phyloP scores from a whole-genome alignment of 2,113 vertebrate species.

The Emydura subglobosa region DNA sequence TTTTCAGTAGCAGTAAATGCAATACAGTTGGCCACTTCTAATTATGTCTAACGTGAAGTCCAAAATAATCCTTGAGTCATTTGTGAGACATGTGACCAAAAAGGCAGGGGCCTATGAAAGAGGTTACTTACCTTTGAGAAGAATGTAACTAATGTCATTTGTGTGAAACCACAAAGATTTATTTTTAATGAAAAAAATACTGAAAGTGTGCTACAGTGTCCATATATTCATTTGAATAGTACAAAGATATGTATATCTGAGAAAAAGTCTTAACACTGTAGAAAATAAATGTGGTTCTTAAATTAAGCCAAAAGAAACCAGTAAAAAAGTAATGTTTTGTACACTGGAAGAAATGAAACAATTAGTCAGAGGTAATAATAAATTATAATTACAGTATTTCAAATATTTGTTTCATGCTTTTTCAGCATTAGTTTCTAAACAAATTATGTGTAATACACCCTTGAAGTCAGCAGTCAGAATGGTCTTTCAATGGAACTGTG shows the following conservation, averaged over 20 bases:
- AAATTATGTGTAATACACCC: conserved; percentile 26
- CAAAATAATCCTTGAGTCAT: background rate
- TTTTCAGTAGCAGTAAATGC: background rate
- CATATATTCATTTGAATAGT: conserved; percentile 80
- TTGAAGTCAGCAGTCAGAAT: conserved; percentile 41
- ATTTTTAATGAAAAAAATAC: conserved; percentile 84
- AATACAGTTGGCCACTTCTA: background rate
- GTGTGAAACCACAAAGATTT: conserved; percentile 83
- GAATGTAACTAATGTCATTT: conserved; percentile 56
- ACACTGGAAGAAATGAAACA: conserved; percentile 73
- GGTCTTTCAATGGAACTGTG: conserved; percentile 25
- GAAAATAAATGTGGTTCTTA: conserved; percentile 82
- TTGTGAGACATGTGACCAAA: background rate
- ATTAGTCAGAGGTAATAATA: conserved; percentile 74
- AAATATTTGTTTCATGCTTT: conserved; percentile 68
- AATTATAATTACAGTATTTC: conserved; percentile 82
- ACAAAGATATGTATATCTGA: conserved; percentile 82
- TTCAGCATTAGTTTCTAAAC: conserved; percentile 66
- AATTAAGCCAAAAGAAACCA: conserved; percentile 77
- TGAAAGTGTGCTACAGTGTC: conserved; percentile 80
- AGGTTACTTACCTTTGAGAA: conserved; percentile 42
- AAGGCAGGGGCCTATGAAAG: background rate
- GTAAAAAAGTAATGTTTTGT: conserved; percentile 77
- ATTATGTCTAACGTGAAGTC: background rate
- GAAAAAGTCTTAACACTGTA: conserved; percentile 77